Base-by-base conservation (phyloP, 2,797 vertebrate species). In the Oryzias sinensis region DNA sequence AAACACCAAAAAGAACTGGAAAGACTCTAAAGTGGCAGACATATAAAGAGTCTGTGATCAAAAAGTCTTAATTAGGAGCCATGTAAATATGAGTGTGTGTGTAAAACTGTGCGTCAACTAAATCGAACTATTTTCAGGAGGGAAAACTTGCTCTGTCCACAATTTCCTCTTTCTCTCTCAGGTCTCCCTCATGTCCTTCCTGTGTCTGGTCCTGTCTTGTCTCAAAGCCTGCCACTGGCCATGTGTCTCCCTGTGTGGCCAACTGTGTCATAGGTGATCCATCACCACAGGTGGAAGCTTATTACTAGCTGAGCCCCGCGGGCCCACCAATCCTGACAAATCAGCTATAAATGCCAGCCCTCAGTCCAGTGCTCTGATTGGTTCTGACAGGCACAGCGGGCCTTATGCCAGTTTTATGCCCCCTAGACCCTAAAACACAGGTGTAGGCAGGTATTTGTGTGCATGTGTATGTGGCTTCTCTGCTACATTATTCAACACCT, bases 221-320 rank as follows among this genome's bases (percentile, higher is more conserved):
- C 81, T 79, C 70, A 69, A 50, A 74, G 47, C 53, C 62, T 53
- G 83, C 83, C 84, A 73, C 55, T 81, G 70, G 77, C 82, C 79
- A 77, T 82, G 69, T 90, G 74, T 85, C 83, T 73, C 80, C 79
- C 75, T 42, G 62, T 75, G 74, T 83, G 84, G 79, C 83, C 75
- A 69, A 73, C 72, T 77, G 80, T 91, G 89, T 92, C 89, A 89
- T 83, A 86, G 84, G 86, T 90, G 86, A 93, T 92, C 87, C 81
- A 83, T 91, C 88, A 90, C 84, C 83, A 83, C 80, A 88, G 90
- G 86, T 88, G 81, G 83, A 87, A 59, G 79, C 80, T 87, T 90
- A 89, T 89, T 89, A 92, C 85, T 86, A 86, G 81, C 74, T 53
- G 53, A 81, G 81, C 81, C 88, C 88, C 45, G 58, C 75, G 80